Base-by-base conservation (phyloP, 2,888 invertebrate species). In the Phortica okadai region DNA sequence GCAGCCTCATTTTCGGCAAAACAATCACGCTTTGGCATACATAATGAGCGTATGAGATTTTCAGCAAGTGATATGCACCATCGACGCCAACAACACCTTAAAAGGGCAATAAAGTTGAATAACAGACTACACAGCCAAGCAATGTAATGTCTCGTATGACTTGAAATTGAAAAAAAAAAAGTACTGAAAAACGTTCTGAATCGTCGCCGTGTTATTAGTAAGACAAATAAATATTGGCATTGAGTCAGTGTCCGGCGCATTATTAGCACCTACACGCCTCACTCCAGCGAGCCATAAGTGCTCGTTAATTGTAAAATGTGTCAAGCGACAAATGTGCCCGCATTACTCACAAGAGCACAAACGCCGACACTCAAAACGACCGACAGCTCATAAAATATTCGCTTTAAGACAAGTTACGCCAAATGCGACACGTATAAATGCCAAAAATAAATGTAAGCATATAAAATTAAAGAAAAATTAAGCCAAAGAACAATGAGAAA, bases 201-300 rank as follows among this genome's bases (percentile, higher is more conserved):
- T 33, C 33, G 33, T 33, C 4, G 33, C 33, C 33, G 33, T 33
- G 33, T 33, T 33, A 5, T 33, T 33, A 56, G 16, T 56, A 16
- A 56, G 16, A 16, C 16, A 16, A 14, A n/a, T 16, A 56, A 56
- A 56, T 56, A 56, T 56, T 56, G 16, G 16, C 56, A 16, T 56
- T 56, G 56, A 56, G 56, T 56, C 56, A n/a, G 56, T 56, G 67
- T 67, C 50, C 69, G 69, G 50, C 45, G 14, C 6, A 6, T 56
- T 50, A 45, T 69, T 69, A 69, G 25, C 69, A 69, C 69, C 69
- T 69, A 64, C 64, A 33, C 41, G 41, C 64, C 64, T 64, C 33
- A 33, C 33, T 33, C 33, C 3, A 33, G 33, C 33, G 33, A 33
- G 33, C 33, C 4, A 33, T 33, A 33, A 33, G 33, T 33, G 33